Evolutionary conservation across 2,797 vertebrate species (phyloP), one percentile per base, ranked within the genome.

Genomic region (Gymnoscopelus microlampas): DNA sequence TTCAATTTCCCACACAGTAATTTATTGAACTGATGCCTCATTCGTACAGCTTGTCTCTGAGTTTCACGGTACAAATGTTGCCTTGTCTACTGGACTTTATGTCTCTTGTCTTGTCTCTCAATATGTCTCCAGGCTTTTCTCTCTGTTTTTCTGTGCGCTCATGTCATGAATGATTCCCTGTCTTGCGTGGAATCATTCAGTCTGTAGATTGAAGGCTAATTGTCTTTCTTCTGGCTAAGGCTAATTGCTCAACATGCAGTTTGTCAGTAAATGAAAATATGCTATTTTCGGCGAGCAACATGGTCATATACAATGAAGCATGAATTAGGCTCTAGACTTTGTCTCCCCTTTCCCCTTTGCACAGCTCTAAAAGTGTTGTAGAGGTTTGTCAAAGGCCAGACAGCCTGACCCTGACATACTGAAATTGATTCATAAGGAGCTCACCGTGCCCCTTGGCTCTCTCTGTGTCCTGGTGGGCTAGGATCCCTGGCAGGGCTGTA

Each of bases 371-470:
- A 44, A 26, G 63, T 71, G 81, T 75, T 61, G 54, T 53, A 61
- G 56, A 7, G 68, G 26, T 73, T 78, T 80, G 78, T 84, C 73
- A 50, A 29, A 64, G 79, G 74, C 70, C 78, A 82, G 70, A 81
- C 81, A 49, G 60, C 78, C 77, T 87, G 79, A 87, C 89, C 84
- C 81, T 79, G 77, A 87, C 72, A 68, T 74, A 53, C 67, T 85
- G 65, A 77, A 79, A 73, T 60, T 71, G 71, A 85, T 89, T 88
- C 79, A 80, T 56, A 55, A 81, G 76, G 79, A 80, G 71, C 78
- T 77, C 76, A 70, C 77, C n/a, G 39, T 67, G 66, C 65, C 71
- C 59, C 53, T 64, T 60, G 47, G 66, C 60, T 83, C 60, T 70
- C 58, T 70, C 58, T 77, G 65, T 73, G 80, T 83, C 67, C 78